Base-by-base conservation (phyloP, 2,113 vertebrate species). In the Mormoops blainvillei region DNA sequence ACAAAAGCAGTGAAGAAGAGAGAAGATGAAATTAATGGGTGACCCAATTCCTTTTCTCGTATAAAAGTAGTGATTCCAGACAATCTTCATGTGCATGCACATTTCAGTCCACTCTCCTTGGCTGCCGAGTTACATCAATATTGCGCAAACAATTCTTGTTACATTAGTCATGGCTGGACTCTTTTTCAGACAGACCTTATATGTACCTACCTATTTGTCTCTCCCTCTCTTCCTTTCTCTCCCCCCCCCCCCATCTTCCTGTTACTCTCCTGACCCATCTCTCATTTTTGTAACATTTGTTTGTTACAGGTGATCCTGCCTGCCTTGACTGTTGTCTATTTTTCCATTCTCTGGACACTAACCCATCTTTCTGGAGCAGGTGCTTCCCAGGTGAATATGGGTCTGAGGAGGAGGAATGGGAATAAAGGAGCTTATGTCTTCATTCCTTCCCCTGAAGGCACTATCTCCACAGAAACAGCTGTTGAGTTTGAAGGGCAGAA, bases 331-430 rank as follows among this genome's bases (percentile, higher is more conserved):
- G 99, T 99, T 78, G 97, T 98, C 22, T 98, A 98, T 92, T 98
- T 98, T 94, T 98, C 99, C 86, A 76, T 99, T 93, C 98, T 99
- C 76, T 99, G 99, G 99, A 98, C 98, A 52, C 98, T 98, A 93
- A 96, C 98, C 1, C 98, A 97, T 36, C 92, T 98, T 48, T 98
- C 96, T 54, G 97, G 76, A 80, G 93, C 96, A 19, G 89, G 87
- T 2, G 96, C 98, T 86, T 92, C 98, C 1, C 95, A 99, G 99
- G 99, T 99, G 81, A 97, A 86, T 3, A 8, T 54, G 26, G 56
- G 28, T 89, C 70, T 89, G 67, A 94, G 65, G 26, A 65, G 43
- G 31, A 50, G 65, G 7, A 31, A 48, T n/a, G 14, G 48, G n/a
- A 58, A 43, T 13, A 7, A 31, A 74, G 67, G 50, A 45, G 18